Evolutionary conservation across 2,888 invertebrate species (phyloP).

Genomic region (Cephus spinipes): DNA sequence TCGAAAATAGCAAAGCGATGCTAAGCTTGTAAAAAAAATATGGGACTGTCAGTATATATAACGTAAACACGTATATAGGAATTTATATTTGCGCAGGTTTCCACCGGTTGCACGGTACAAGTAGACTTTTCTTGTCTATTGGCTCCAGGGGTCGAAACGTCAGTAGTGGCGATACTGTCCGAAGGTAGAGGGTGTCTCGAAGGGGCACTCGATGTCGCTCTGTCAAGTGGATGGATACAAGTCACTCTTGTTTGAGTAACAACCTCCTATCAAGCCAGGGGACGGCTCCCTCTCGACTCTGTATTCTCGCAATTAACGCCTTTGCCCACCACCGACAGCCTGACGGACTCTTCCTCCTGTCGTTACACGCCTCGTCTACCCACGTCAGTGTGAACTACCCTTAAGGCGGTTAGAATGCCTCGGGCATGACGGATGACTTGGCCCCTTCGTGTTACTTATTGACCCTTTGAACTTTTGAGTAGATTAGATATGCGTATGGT

Average conservation of each 20-base stretch:
- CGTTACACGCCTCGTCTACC: not conserved
- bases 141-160: not conserved
- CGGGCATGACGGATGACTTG: not conserved
- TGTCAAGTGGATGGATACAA: conserved; percentile 35
- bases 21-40: too few species aligned
- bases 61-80: not conserved
- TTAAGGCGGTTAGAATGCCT: not conserved
- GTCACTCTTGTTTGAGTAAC: conserved; percentile 35
- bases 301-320: conserved; percentile 35
- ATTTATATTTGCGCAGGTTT: not conserved
- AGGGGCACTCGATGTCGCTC: conserved; percentile 32
- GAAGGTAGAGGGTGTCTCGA: not conserved
- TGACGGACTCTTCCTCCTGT: not conserved
- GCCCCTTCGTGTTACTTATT: not conserved
- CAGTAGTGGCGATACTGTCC: not conserved
- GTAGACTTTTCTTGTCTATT: not conserved
- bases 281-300: not conserved
- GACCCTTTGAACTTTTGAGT: not conserved
- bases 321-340: conserved; percentile 34
- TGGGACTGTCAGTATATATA: not conserved
- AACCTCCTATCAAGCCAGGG: conserved; percentile 11
- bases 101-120: not conserved
- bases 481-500: not conserved
- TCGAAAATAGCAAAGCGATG: not conserved
- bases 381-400: not conserved